phyloP scores from a whole-genome alignment of 2,888 invertebrate species.

The Lochmaea capreae region DNA sequence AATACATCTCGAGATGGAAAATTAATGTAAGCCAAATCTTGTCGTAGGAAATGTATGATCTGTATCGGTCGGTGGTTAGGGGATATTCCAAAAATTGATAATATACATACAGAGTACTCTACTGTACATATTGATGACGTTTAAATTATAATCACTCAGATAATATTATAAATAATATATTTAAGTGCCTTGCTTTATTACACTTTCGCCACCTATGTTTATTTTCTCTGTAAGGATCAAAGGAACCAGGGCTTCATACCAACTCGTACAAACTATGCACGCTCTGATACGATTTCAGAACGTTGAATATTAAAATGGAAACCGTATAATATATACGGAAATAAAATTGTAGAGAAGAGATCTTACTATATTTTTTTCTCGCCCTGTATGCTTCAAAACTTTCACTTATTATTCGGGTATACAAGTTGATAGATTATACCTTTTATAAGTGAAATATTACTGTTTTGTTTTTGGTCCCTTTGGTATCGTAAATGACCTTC shows the following conservation, averaged over 20 bases:
- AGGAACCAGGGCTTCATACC: constrained; percentile 36
- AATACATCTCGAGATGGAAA: constrained; percentile 6
- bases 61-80: background rate
- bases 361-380: background rate
- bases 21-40: constrained; percentile 11
- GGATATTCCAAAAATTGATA: background rate
- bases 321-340: constrained; percentile 46
- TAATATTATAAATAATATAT: too few relatives aligned
- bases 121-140: too few relatives aligned
- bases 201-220: background rate
- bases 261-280: constrained; percentile 44
- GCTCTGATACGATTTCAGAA: constrained; percentile 39
- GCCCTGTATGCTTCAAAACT: background rate
- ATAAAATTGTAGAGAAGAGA: constrained; percentile 24
- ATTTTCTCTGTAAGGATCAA: constrained; percentile 18
- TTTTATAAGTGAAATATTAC: too few relatives aligned
- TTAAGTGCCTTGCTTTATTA: background rate
- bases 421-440: background rate
- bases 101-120: background rate
- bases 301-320: constrained; percentile 43
- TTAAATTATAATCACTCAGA: too few relatives aligned
- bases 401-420: background rate
- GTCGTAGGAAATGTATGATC: constrained; percentile 1
- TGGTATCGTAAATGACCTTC: background rate
- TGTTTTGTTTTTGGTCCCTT: background rate